Percentiles rank a stretch among this genome's conserved stretches.
These are phyloP conservation scores for Habrosyne pyritoides DNA, from an alignment of 2,888 invertebrate genomes.

Conservation along the genomic window DNA sequence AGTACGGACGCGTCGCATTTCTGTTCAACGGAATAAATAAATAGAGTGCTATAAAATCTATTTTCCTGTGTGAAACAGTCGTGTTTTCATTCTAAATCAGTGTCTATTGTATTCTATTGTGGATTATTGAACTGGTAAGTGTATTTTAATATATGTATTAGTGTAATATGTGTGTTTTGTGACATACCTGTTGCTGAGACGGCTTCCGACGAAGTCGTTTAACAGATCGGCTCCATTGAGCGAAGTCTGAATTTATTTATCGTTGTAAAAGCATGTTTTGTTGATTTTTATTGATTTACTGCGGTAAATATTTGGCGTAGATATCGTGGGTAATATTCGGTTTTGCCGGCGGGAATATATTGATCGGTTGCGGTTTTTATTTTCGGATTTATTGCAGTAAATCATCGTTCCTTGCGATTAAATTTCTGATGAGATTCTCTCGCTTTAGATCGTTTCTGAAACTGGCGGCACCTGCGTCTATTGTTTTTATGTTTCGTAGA, in stretches of 20 bases:
- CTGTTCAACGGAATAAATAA: slow-evolving; percentile 6
- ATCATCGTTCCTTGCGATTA: not conserved
- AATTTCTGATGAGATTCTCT: not conserved
- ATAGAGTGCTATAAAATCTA: slow-evolving; percentile 16
- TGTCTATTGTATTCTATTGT: slow-evolving; percentile 13
- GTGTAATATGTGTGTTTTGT: not conserved
- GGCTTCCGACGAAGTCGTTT: slow-evolving; percentile 13
- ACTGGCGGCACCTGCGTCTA: too few species aligned
- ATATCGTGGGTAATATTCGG: not conserved
- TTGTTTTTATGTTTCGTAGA: too few species aligned
- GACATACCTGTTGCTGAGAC: slow-evolving; percentile 29
- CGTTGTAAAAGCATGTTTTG: not conserved
- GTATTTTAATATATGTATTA: slow-evolving; percentile 7
- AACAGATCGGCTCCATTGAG: slow-evolving; percentile 13
- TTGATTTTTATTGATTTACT: not conserved
- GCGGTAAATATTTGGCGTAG: not conserved
- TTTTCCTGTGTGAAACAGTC: slow-evolving; percentile 29
- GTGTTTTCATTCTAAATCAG: slow-evolving; percentile 6
- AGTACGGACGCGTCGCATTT: slow-evolving; percentile 26
- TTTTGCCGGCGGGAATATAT: not conserved
- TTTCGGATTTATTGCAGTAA: not conserved
- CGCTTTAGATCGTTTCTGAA: not conserved
- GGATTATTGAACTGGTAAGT: slow-evolving; percentile 26
- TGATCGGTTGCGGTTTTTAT: slow-evolving; percentile 2
- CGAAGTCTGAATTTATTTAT: not conserved